A percentile compares a stretch with the other conserved stretches of the same genome.
Evolutionary conservation across 2,888 invertebrate species (phyloP).

Genomic region (Cyaniris semiargus): DNA sequence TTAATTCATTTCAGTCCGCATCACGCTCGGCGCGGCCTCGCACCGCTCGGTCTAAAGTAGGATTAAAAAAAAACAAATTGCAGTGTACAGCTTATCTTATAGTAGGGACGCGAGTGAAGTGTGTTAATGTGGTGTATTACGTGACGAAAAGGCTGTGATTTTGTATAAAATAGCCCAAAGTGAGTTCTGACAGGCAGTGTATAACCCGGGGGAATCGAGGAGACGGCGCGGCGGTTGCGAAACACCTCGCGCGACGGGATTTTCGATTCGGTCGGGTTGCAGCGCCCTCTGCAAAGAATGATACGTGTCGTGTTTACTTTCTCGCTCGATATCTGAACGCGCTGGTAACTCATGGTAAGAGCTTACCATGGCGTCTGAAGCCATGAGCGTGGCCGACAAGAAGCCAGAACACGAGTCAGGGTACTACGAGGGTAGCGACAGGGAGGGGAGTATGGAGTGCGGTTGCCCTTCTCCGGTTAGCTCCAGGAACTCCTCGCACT

Average conservation of each 20-base stretch:
- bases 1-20: constrained; percentile 69
- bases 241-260: constrained; percentile 48
- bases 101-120: constrained; percentile 41
- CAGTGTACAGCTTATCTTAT: constrained; percentile 60
- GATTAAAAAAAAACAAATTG: constrained; percentile 55
- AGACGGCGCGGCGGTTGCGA: constrained; percentile 46
- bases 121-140: constrained; percentile 53
- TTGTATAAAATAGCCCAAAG: constrained; percentile 50
- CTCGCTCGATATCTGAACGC: constrained; percentile 47
- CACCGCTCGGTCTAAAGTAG: constrained; percentile 59
- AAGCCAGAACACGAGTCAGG: constrained; percentile 90
- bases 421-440: constrained; percentile 88
- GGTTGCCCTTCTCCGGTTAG: constrained; percentile 71
- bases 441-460: constrained; percentile 81
- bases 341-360: constrained; percentile 60
- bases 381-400: constrained; percentile 82
- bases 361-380: constrained; percentile 76
- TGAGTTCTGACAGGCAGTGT: constrained; percentile 54
- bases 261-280: constrained; percentile 52
- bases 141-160: constrained; percentile 60
- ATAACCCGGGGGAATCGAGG: constrained; percentile 51
- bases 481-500: constrained; percentile 72
- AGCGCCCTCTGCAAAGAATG: constrained; percentile 64
- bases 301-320: constrained; percentile 73
- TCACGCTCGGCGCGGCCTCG: constrained; percentile 64